Evolutionary conservation across 2,888 invertebrate genomes (phyloP), one percentile per base, ranked within the genome.

Genomic region (Lasius platythorax): DNA sequence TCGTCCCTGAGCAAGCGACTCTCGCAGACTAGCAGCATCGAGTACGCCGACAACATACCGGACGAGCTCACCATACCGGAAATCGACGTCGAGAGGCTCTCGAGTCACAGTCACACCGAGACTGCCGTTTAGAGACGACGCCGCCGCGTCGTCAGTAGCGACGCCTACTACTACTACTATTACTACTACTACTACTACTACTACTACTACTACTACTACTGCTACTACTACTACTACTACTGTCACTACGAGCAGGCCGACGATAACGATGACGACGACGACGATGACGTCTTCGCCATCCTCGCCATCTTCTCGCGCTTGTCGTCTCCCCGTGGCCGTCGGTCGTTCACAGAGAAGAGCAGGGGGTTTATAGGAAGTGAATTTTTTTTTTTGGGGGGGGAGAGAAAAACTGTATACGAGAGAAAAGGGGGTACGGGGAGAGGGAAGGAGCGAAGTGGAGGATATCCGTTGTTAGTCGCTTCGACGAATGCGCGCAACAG

Each of bases 81-180:
- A 96, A 97, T 98, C 95, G 98, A 98, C 96, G 98, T 98, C 95
- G 98, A 98, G 96, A 97, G 98, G 92, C 97, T 98, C 93, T 98
- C 98, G 95, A 98, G 98, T 94, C 98, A 98, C 96, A 98, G 98
- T 96, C 98, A 98, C 96, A 98, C 98, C 94, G 98, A 98, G 96
- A 98, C 98, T 93, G 98, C 98, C 95, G 98, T 98, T 95, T 98
- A 98, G 95, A 89, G 88, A 79, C 83, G 82, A 86, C 70, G 58
- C 79, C 64, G 61, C 64, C 67, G 82, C 72, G 81, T 68, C 73
- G 74, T 73, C 79, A 72, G 53, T 78, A 87, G 63, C 84, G 86
- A 73, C 84, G 86, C 67, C 81, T 82, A 83, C 40, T 64, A 78
- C 67, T 68, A 78, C 76, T 40, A 40, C n/a, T 64, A 64, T 11